Percentiles rank a stretch among this genome's conserved stretches.
phyloP scores from a whole-genome alignment of 2,113 vertebrate genomes.

The Solenodon paradoxus region DNA sequence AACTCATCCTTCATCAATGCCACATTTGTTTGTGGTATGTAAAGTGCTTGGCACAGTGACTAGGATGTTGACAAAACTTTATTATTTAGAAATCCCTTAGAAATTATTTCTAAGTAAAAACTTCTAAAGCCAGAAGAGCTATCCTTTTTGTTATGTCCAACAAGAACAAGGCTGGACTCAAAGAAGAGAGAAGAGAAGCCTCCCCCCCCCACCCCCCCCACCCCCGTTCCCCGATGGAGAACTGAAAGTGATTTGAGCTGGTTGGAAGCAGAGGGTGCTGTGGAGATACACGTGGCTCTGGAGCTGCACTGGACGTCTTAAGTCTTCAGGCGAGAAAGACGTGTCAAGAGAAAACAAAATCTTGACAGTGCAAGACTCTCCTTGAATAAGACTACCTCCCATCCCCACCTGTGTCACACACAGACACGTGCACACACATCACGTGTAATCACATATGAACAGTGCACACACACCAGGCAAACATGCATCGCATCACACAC shows the following conservation, averaged over 20 bases:
- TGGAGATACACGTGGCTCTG: not conserved
- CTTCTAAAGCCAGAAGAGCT: not conserved
- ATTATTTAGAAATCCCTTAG: not conserved
- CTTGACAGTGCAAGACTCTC: not conserved
- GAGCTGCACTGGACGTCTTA: not conserved
- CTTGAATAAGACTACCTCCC: not conserved
- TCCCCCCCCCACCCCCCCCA: too few species aligned
- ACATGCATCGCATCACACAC: not conserved
- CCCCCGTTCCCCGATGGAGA: too few species aligned
- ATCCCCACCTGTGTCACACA: not conserved
- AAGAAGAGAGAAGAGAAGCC: too few species aligned
- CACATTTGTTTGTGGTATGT: not conserved
- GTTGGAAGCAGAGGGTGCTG: not conserved
- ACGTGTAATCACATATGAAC: not conserved
- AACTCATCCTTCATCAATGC: not conserved
- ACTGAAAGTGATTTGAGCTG: not conserved
- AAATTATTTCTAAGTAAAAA: not conserved
- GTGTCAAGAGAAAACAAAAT: not conserved
- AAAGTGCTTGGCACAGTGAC: not conserved
- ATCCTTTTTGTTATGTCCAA: not conserved
- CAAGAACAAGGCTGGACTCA: not conserved
- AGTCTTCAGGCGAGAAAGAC: not conserved
- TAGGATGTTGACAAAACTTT: not conserved
- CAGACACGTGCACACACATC: not conserved
- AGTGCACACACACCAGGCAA: not conserved